These are phyloP conservation scores for Thalpophila matura DNA, from an alignment of 2,888 invertebrate genomes.

Conservation along the genomic window DNA sequence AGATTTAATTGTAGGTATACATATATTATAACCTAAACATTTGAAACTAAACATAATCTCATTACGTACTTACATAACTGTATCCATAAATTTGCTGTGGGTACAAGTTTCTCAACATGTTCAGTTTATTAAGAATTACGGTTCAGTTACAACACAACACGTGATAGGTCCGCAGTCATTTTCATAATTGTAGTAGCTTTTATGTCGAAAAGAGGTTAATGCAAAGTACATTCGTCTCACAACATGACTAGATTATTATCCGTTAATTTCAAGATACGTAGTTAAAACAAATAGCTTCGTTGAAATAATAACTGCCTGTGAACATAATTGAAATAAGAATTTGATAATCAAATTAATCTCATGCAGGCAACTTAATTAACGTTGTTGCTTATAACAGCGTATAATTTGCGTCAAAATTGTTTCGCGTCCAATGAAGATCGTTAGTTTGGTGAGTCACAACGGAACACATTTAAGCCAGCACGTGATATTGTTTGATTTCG, in stretches of 20 bases:
- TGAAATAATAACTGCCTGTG: constrained; percentile 80
- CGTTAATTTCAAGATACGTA: constrained; percentile 63
- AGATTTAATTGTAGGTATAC: constrained; percentile 2
- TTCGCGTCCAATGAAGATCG: constrained; percentile 85
- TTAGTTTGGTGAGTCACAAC: constrained; percentile 79
- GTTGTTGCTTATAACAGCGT: constrained; percentile 83
- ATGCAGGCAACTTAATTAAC: constrained; percentile 86
- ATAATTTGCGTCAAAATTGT: constrained; percentile 89
- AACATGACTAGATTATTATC: constrained; percentile 59
- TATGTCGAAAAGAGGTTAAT: constrained; percentile 59
- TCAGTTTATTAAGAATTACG: constrained; percentile 42
- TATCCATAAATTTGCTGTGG: constrained; percentile 29
- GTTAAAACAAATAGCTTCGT: constrained; percentile 79
- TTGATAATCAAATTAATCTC: constrained; percentile 88
- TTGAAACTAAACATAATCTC: neutral
- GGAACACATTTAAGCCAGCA: constrained; percentile 72
- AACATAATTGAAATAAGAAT: constrained; percentile 87
- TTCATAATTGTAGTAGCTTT: constrained; percentile 60
- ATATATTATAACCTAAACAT: neutral
- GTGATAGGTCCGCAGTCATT: constrained; percentile 58
- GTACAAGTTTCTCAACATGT: constrained; percentile 38
- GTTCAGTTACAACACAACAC: constrained; percentile 51
- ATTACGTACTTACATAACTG: constrained; percentile 4
- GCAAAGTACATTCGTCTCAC: constrained; percentile 56
- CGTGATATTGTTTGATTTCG: constrained; percentile 87